Conservation (phyloP, 1,140 invertebrate genomes). For the Drosophila nigromelanica region DNA sequence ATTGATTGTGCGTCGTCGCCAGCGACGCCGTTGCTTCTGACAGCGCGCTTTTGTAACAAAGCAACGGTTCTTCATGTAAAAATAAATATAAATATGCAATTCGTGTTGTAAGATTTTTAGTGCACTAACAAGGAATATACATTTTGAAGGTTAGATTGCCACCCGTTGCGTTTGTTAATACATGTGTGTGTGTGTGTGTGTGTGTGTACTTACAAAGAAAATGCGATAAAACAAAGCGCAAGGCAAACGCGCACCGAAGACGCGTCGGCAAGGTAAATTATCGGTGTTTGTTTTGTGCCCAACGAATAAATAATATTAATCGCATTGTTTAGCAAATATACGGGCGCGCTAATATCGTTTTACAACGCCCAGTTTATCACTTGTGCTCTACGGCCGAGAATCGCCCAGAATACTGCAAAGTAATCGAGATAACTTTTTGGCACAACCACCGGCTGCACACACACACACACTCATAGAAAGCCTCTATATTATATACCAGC, state of each 20-base stretch:
- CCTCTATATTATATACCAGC: neutral
- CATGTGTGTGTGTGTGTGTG: constrained; percentile 10
- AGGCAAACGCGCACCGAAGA: constrained; percentile 18
- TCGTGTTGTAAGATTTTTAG: constrained; percentile 35
- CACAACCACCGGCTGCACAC: constrained; percentile 47
- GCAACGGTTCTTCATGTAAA: constrained; percentile 24
- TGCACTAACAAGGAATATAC: constrained; percentile 42
- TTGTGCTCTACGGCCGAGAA: constrained; percentile 18
- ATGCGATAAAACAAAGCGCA: constrained; percentile 38
- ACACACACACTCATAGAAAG: constrained; percentile 2
- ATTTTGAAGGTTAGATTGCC: constrained; percentile 56
- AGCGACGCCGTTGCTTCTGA: constrained; percentile 14
- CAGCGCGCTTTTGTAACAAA: constrained; percentile 31
- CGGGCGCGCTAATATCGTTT: constrained; percentile 39
- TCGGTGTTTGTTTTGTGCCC: constrained; percentile 44
- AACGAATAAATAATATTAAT: constrained; percentile 54
- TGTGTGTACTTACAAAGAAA: constrained; percentile 31
- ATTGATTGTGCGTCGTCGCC: constrained; percentile 55
- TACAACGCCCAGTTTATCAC: constrained; percentile 41
- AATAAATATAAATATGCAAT: constrained; percentile 41
- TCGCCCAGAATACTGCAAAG: constrained; percentile 37
- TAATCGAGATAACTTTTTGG: constrained; percentile 42
- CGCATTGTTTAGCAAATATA: constrained; percentile 57
- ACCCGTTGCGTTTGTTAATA: constrained; percentile 40
- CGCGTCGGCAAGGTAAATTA: constrained; percentile 3